These are phyloP conservation scores for Hemistola chrysoprasaria DNA, from an alignment of 2,888 invertebrate genomes.

Conservation along the genomic window DNA sequence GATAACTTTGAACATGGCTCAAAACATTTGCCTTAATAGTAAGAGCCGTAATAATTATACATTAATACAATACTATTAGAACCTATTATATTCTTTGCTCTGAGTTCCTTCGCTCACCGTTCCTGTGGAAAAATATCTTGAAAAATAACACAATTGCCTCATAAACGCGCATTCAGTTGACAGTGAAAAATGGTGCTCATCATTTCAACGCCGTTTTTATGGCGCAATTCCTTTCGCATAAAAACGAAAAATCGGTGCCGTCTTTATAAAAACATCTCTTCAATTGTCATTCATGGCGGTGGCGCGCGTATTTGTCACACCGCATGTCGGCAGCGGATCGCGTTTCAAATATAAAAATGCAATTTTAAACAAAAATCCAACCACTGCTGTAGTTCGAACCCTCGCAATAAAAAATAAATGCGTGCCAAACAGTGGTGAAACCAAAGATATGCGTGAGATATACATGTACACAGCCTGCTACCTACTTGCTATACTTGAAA, in stretches of 20 bases:
- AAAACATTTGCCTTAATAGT: too few species aligned
- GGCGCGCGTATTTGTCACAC: constrained; percentile 79
- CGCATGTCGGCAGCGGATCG: constrained; percentile 67
- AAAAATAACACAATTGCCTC: constrained; percentile 69
- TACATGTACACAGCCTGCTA: background rate
- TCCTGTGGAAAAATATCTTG: constrained; percentile 36
- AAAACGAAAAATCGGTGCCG: constrained; percentile 55
- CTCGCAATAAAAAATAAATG: constrained; percentile 76
- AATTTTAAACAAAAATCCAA: constrained; percentile 75
- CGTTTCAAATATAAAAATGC: constrained; percentile 81
- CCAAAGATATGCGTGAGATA: constrained; percentile 38
- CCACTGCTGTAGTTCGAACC: constrained; percentile 64
- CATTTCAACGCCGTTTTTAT: constrained; percentile 79
- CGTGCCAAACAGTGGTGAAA: constrained; percentile 53
- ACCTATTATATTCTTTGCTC: background rate
- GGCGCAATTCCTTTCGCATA: constrained; percentile 79
- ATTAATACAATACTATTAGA: too few species aligned
- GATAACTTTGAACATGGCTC: too few species aligned
- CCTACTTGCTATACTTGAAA: too few species aligned
- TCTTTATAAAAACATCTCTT: constrained; percentile 81
- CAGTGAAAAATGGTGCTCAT: constrained; percentile 79
- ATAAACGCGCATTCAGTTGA: constrained; percentile 71
- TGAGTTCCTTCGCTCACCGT: background rate
- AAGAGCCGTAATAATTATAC: too few species aligned
- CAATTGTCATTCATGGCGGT: constrained; percentile 82